A percentile compares a stretch with the other conserved stretches of the same genome.
These are phyloP conservation scores for Pissodes strobi DNA, from an alignment of 1,140 invertebrate species.

Conservation along the genomic window DNA sequence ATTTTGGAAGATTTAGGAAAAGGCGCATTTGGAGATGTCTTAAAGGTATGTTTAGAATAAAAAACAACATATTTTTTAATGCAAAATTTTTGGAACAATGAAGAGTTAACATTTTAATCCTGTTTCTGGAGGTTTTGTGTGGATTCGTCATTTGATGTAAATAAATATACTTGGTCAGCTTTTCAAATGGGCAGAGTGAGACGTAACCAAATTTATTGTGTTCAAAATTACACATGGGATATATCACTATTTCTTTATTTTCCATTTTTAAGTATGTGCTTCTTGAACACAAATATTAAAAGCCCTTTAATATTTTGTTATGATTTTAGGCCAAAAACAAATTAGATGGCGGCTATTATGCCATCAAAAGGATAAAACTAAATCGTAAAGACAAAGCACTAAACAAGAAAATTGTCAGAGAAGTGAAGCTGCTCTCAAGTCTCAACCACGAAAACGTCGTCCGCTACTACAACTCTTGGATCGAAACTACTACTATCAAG, in stretches of 20 bases:
- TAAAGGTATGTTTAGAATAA: slow-evolving; percentile 79
- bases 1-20: slow-evolving; percentile 83
- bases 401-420: slow-evolving; percentile 91
- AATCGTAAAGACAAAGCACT: slow-evolving; percentile 84
- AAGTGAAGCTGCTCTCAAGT: slow-evolving; percentile 92
- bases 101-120: too few relatives aligned
- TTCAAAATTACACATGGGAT: too few relatives aligned
- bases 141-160: too few relatives aligned
- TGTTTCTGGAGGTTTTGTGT: too few relatives aligned
- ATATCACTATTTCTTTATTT: too few relatives aligned
- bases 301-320: too few relatives aligned
- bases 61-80: background rate
- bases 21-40: slow-evolving; percentile 94
- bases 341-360: slow-evolving; percentile 90
- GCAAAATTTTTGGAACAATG: too few relatives aligned
- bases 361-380: slow-evolving; percentile 92
- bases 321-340: slow-evolving; percentile 82
- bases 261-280: too few relatives aligned
- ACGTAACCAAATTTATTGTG: too few relatives aligned
- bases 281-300: too few relatives aligned
- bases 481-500: slow-evolving; percentile 73
- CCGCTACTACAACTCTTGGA: slow-evolving; percentile 97
- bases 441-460: slow-evolving; percentile 99
- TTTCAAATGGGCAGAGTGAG: too few relatives aligned
- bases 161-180: too few relatives aligned